Percentiles rank a stretch among this genome's conserved stretches.
These are phyloP conservation scores for Caenorhabditis brenneri DNA, from an alignment of 1,140 invertebrate species.

Conservation along the genomic window DNA sequence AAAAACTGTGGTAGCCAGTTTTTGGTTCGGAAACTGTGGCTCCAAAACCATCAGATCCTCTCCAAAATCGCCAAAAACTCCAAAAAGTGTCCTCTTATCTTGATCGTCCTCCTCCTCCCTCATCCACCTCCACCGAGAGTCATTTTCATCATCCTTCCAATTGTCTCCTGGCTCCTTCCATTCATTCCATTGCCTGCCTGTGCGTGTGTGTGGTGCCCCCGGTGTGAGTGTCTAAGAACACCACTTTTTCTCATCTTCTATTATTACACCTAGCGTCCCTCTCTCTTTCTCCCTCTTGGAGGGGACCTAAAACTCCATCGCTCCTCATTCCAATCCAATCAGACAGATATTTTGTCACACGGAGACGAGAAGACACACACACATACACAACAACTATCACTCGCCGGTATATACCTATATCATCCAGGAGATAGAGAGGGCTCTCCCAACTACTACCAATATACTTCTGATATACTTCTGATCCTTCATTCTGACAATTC, in stretches of 20 bases:
- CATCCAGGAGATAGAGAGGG: background rate
- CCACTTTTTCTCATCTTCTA: conserved; percentile 12
- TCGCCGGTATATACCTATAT: background rate
- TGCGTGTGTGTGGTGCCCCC: background rate
- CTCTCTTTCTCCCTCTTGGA: background rate
- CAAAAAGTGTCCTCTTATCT: no score
- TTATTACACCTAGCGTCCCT: background rate
- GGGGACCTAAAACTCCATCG: no score
- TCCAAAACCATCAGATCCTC: no score
- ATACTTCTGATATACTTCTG: no score
- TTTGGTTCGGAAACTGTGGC: no score
- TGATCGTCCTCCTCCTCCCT: no score
- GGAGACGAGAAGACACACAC: background rate
- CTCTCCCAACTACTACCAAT: background rate
- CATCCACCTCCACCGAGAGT: background rate
- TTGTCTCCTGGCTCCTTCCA: background rate
- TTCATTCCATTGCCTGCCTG: no score
- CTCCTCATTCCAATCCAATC: conserved; percentile 31
- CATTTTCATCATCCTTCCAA: background rate
- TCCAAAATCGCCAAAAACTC: no score
- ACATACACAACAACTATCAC: background rate
- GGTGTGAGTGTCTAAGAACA: conserved; percentile 30
- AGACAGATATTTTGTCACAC: conserved; percentile 43
- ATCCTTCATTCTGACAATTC: background rate
- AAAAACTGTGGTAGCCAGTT: no score